phyloP scores from a whole-genome alignment of 2,113 vertebrate species.

The Phalacrocorax carbo region DNA sequence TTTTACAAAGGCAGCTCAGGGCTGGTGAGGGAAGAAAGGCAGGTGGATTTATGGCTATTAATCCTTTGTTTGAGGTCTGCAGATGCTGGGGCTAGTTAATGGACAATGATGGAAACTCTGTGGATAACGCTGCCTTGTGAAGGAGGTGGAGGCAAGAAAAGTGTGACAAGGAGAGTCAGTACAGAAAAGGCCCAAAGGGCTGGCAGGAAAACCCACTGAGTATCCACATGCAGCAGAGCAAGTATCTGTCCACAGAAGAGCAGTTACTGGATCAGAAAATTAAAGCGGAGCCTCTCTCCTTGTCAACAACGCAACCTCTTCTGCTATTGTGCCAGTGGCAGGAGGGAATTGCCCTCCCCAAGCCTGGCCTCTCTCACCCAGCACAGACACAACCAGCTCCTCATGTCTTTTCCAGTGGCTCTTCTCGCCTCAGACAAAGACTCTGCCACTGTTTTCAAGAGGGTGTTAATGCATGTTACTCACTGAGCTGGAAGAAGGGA shows the following conservation, averaged over 20 bases:
- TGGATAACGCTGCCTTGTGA: neutral
- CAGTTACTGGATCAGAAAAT: neutral
- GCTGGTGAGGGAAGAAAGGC: neutral
- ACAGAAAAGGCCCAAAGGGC: neutral
- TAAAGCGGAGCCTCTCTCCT: neutral
- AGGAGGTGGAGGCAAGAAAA: neutral
- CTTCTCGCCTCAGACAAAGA: neutral
- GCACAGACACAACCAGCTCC: neutral
- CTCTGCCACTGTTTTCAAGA: neutral
- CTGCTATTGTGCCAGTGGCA: neutral
- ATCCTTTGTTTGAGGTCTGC: neutral
- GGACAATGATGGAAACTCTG: neutral
- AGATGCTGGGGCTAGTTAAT: neutral
- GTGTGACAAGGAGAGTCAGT: neutral
- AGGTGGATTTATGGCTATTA: neutral
- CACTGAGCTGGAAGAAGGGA: neutral
- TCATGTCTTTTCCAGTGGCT: neutral
- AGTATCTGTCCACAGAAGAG: neutral
- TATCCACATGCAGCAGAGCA: accelerated
- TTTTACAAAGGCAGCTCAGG: neutral
- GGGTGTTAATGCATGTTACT: neutral
- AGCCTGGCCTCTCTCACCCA: neutral
- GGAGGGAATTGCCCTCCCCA: neutral
- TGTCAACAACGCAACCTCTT: neutral
- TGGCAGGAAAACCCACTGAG: neutral